These are phyloP conservation scores for Selenia dentaria DNA, from an alignment of 2,888 invertebrate genomes.

Conservation along the genomic window DNA sequence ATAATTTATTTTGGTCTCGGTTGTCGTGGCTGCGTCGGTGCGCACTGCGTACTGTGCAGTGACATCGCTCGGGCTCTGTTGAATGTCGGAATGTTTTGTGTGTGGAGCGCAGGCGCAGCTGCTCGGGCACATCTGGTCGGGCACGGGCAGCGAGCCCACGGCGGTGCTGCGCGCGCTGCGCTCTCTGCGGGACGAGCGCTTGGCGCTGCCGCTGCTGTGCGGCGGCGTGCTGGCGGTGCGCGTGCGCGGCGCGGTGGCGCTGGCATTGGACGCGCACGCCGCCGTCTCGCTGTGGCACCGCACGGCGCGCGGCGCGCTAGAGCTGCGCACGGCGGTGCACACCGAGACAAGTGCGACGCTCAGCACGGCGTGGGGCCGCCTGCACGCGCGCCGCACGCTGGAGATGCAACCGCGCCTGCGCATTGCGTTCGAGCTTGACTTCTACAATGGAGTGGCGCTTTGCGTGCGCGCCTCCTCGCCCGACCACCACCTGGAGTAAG, in stretches of 20 bases:
- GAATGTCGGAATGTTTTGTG: too few species aligned
- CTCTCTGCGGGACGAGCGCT: conserved; percentile 39
- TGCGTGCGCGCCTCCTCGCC: conserved; percentile 57
- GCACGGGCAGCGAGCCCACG: conserved; percentile 58
- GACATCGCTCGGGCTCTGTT: too few species aligned
- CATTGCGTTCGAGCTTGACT: conserved; percentile 60
- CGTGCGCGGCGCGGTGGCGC: conserved; percentile 26
- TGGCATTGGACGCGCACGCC: conserved; percentile 32
- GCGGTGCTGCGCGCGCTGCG: conserved; percentile 58
- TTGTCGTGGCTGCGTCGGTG: too few species aligned
- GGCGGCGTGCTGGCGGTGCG: conserved; percentile 38
- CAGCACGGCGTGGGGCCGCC: conserved; percentile 36
- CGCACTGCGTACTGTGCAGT: too few species aligned
- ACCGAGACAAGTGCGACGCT: conserved; percentile 22
- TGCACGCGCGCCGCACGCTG: conserved; percentile 36
- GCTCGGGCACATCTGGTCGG: conserved; percentile 69
- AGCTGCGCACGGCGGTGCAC: conserved; percentile 23
- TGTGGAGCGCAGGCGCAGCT: conserved; percentile 58
- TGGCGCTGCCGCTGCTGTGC: conserved; percentile 37
- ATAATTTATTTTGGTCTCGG: too few species aligned
- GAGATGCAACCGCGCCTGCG: conserved; percentile 41
- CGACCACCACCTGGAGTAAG: conserved; percentile 28
- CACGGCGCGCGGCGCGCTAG: conserved; percentile 40
- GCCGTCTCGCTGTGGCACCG: conserved; percentile 37
- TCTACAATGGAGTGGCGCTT: conserved; percentile 58